Percentiles rank a stretch among this genome's conserved stretches.
Conservation (phyloP, 2,888 invertebrate species). For the Synergus laeviventris region DNA sequence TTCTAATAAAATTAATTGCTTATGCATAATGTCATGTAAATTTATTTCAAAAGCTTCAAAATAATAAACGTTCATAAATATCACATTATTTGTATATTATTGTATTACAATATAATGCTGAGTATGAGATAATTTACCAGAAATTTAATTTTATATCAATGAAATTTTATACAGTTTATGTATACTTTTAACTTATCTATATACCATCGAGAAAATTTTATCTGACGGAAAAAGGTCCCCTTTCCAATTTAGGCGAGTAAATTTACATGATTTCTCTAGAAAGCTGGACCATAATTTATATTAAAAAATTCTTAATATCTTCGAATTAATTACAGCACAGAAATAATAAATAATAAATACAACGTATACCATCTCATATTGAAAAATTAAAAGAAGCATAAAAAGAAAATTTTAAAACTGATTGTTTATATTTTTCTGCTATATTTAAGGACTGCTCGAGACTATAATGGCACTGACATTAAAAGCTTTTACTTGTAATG, state of each 20-base stretch:
- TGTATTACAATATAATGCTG: no score
- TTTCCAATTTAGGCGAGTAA: no score
- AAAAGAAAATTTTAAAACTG: background rate
- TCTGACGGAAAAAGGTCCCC: no score
- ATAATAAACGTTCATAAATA: background rate
- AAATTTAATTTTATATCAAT: background rate
- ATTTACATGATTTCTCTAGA: no score
- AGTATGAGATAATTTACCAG: background rate
- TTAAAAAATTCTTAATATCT: background rate
- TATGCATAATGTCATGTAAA: background rate
- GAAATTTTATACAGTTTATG: background rate
- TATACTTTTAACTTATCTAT: background rate
- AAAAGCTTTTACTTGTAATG: background rate
- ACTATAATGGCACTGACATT: background rate
- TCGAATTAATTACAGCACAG: background rate
- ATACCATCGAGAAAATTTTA: background rate
- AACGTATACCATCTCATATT: no score
- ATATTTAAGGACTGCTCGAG: background rate
- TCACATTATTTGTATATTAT: no score
- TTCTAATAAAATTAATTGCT: no score
- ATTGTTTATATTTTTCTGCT: background rate
- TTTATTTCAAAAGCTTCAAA: background rate
- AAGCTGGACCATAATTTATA: background rate
- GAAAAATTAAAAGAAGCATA: no score
- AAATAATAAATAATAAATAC: no score